These are phyloP conservation scores for Phallusia fumigata DNA, from an alignment of 23 tunicate genomes.

Conservation along the genomic window DNA sequence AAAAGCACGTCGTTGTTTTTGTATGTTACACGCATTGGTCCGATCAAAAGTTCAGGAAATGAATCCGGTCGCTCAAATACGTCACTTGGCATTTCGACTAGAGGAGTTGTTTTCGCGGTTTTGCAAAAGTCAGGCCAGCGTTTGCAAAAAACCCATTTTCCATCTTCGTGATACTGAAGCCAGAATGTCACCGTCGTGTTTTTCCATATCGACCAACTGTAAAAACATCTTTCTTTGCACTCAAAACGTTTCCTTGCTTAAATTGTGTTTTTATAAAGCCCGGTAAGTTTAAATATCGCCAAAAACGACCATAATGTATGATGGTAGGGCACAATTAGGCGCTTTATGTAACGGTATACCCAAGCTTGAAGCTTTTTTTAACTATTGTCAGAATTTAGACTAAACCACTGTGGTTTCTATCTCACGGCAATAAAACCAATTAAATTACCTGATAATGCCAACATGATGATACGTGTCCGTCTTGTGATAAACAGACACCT, in stretches of 20 bases:
- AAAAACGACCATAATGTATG: too few relatives aligned
- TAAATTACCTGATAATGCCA: not conserved
- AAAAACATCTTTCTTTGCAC: not conserved
- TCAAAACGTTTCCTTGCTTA: too few relatives aligned
- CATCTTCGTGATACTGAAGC: slow-evolving; percentile 42
- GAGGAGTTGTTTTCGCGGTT: not conserved
- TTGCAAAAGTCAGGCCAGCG: slow-evolving; percentile 32
- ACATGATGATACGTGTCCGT: not conserved
- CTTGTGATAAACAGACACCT: not conserved
- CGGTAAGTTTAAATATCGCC: too few relatives aligned
- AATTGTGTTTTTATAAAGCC: too few relatives aligned
- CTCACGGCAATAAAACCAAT: not conserved
- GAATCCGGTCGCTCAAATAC: slow-evolving; percentile 4
- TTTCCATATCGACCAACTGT: not conserved
- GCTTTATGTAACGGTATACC: too few relatives aligned
- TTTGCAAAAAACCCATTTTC: slow-evolving; percentile 50
- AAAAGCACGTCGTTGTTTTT: not conserved
- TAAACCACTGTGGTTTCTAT: not conserved
- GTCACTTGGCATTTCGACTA: not conserved
- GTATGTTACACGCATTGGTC: slow-evolving; percentile 14
- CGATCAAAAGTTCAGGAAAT: slow-evolving; percentile 20
- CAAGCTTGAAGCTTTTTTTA: too few relatives aligned
- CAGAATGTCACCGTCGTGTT: slow-evolving; percentile 14
- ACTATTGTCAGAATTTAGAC: not conserved
- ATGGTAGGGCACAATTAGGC: too few relatives aligned